Evolutionary conservation across 2,888 invertebrate genomes (phyloP).

Genomic region (Drosophila meridionalis): DNA sequence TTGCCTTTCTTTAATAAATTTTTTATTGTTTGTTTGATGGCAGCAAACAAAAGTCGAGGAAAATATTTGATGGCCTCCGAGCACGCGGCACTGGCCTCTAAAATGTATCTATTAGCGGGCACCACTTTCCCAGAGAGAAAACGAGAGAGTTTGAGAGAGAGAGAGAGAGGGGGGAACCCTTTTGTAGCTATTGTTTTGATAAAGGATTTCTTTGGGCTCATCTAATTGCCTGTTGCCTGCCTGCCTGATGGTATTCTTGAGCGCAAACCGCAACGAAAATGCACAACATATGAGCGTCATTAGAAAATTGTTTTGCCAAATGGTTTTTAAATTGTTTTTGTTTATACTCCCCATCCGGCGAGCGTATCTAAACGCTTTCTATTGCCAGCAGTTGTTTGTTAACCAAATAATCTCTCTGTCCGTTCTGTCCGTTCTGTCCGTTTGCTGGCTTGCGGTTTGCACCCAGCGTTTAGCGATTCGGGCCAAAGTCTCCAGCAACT

Average conservation of each 20-base stretch:
- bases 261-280: conserved; percentile 76
- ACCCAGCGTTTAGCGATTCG: conserved; percentile 55
- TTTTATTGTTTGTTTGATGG: conserved; percentile 80
- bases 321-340: conserved; percentile 81
- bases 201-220: conserved; percentile 70
- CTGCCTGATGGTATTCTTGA: conserved; percentile 39
- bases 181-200: conserved; percentile 71
- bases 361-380: conserved; percentile 66
- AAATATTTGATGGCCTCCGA: conserved; percentile 67
- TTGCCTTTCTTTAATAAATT: conserved; percentile 77
- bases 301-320: conserved; percentile 82
- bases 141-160: not conserved
- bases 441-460: conserved; percentile 57
- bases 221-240: conserved; percentile 61
- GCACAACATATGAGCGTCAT: conserved; percentile 77
- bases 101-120: conserved; percentile 71
- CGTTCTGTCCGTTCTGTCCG: not conserved
- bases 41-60: conserved; percentile 44
- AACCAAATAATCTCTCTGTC: conserved; percentile 59
- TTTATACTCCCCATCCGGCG: conserved; percentile 63
- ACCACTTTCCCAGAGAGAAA: conserved; percentile 17
- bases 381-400: conserved; percentile 69
- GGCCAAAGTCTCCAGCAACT: conserved; percentile 66
- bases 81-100: conserved; percentile 65
- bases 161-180: conserved; percentile 31